Percentiles rank a stretch among this genome's conserved stretches.
phyloP scores from a whole-genome alignment of 2,113 vertebrate genomes.

The Ursus arctos region DNA sequence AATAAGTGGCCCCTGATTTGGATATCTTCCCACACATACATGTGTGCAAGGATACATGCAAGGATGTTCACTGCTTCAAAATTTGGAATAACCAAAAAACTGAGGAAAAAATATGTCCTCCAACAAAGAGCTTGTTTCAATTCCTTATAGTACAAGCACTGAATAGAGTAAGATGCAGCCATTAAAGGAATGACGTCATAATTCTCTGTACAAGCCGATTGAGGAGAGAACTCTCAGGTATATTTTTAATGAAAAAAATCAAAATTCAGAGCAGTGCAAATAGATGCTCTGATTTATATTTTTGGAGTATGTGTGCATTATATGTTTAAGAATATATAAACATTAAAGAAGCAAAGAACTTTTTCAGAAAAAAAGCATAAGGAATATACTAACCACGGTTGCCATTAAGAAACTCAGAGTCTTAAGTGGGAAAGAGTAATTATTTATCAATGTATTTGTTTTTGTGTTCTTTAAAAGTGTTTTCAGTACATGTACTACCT shows the following conservation, averaged over 20 bases:
- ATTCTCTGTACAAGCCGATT: background rate
- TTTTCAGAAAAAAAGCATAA: background rate
- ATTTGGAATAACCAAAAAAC: background rate
- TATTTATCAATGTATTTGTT: background rate
- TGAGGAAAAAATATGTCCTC: background rate
- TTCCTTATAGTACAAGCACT: background rate
- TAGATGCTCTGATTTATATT: background rate
- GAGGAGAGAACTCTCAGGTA: background rate
- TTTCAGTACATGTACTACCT: background rate
- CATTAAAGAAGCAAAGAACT: background rate
- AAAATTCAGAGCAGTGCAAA: constrained; percentile 12
- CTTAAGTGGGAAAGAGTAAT: background rate
- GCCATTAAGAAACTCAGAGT: background rate
- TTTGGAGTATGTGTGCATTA: background rate
- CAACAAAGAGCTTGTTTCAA: background rate
- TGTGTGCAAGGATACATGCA: background rate
- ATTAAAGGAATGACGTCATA: background rate
- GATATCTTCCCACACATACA: background rate
- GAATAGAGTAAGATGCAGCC: background rate
- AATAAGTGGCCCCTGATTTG: background rate
- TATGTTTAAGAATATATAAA: background rate
- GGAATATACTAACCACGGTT: background rate
- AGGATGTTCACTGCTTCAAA: background rate
- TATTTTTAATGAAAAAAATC: background rate
- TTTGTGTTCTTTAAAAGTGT: background rate